Evolutionary conservation across 2,113 vertebrate genomes (phyloP).

Genomic region (Isurus oxyrinchus): DNA sequence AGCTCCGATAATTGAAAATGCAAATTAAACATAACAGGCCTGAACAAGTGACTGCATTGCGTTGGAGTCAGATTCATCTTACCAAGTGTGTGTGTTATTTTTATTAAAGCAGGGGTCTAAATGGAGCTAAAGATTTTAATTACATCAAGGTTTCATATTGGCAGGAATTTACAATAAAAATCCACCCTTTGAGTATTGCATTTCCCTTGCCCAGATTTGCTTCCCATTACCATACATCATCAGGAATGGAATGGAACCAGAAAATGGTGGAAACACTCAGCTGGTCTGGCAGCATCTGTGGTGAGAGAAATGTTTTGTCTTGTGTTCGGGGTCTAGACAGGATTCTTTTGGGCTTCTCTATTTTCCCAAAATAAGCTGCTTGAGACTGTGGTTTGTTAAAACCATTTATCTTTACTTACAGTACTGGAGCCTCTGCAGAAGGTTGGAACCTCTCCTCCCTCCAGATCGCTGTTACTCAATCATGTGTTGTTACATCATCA

Average conservation of each 20-base stretch:
- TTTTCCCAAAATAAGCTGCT: too few species aligned
- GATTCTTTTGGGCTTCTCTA: too few species aligned
- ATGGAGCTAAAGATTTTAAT: neutral
- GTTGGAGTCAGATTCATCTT: neutral
- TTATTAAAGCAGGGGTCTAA: neutral
- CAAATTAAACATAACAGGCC: slow-evolving; percentile 15
- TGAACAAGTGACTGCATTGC: neutral
- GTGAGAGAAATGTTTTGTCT: neutral
- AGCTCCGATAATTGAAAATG: slow-evolving; percentile 31
- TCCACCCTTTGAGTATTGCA: neutral
- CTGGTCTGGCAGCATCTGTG: neutral
- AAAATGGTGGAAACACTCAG: neutral
- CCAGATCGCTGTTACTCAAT: too few species aligned
- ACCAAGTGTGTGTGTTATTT: neutral
- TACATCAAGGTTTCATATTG: neutral
- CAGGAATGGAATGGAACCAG: neutral
- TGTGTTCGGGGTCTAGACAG: too few species aligned
- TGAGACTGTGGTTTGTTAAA: too few species aligned
- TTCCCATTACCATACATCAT: neutral
- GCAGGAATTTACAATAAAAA: neutral
- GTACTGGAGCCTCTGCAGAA: too few species aligned
- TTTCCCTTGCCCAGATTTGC: neutral
- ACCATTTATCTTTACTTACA: too few species aligned
- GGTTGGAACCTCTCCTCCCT: too few species aligned
- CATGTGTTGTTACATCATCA: too few species aligned